Evolutionary conservation across 2,888 invertebrate species (phyloP).

Genomic region (Minunthozetes semirufus): DNA sequence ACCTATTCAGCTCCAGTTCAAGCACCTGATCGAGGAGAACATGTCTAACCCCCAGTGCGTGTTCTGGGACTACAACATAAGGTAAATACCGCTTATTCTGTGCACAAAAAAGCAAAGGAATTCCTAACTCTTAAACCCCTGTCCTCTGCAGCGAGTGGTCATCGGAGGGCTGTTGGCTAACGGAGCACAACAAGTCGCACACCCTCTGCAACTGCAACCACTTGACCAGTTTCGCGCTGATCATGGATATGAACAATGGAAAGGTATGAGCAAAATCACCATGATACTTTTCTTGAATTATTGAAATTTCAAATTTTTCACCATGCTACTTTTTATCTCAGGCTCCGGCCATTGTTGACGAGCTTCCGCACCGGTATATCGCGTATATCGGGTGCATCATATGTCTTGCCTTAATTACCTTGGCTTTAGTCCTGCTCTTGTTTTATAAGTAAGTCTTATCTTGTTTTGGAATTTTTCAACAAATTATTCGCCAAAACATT

Average conservation of each 20-base stretch:
- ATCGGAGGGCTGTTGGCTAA: slow-evolving; percentile 74
- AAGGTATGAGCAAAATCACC: background rate
- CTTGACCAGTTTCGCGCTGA: slow-evolving; percentile 79
- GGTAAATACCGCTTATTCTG: slow-evolving; percentile 31
- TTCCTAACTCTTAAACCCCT: background rate
- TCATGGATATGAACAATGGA: slow-evolving; percentile 60
- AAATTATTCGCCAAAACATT: too few relatives aligned
- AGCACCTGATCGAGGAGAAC: slow-evolving; percentile 39
- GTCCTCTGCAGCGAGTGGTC: slow-evolving; percentile 11
- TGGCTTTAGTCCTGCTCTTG: background rate
- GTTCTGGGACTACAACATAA: slow-evolving; percentile 41
- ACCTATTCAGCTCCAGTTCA: slow-evolving; percentile 20
- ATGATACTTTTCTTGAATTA: too few relatives aligned
- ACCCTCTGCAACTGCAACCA: slow-evolving; percentile 81
- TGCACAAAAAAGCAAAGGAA: too few relatives aligned
- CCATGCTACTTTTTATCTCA: background rate
- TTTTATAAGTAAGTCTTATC: background rate
- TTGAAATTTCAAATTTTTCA: background rate
- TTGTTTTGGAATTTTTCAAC: background rate
- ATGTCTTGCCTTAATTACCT: background rate
- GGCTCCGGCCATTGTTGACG: background rate
- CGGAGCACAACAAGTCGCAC: slow-evolving; percentile 69
- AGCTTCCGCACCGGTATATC: background rate
- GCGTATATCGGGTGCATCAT: slow-evolving; percentile 14
- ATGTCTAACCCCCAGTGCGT: slow-evolving; percentile 41